Evolutionary conservation across 1,140 invertebrate species (phyloP).

Genomic region (Galleria mellonella): DNA sequence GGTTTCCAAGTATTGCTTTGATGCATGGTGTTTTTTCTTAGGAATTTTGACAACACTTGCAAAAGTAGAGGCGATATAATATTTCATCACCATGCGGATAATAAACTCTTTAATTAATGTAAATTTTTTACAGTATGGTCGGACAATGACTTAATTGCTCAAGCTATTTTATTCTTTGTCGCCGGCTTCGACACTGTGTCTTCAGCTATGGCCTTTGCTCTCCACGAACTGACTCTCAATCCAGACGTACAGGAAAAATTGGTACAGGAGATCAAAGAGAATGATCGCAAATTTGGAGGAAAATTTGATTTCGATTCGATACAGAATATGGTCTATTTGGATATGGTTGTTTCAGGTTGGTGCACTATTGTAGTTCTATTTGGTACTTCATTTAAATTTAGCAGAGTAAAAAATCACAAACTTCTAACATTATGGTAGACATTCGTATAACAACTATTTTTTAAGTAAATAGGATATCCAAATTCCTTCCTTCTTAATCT

Average conservation of each 20-base stretch:
- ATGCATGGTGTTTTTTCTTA: no score
- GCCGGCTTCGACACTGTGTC: slow-evolving; percentile 79
- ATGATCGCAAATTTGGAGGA: slow-evolving; percentile 9
- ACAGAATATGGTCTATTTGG: slow-evolving; percentile 18
- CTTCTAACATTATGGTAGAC: no score
- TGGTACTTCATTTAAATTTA: no score
- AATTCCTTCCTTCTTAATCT: neutral
- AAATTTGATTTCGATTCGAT: slow-evolving; percentile 16
- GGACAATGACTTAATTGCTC: slow-evolving; percentile 30
- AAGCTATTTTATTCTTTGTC: slow-evolving; percentile 26
- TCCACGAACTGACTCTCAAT: slow-evolving; percentile 75
- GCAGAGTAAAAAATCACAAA: no score
- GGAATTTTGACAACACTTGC: no score
- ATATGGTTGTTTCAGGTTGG: slow-evolving; percentile 28
- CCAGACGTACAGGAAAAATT: slow-evolving; percentile 74
- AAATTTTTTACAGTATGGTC: slow-evolving; percentile 13
- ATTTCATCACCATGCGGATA: no score
- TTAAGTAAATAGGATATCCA: neutral
- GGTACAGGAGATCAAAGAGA: slow-evolving; percentile 13
- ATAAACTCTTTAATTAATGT: no score
- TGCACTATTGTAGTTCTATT: no score
- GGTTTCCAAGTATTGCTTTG: no score
- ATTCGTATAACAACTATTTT: no score
- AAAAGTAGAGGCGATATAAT: no score
- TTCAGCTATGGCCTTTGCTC: slow-evolving; percentile 66